Conservation (phyloP, 2,797 vertebrate genomes). For the Diglossa cyanea region DNA sequence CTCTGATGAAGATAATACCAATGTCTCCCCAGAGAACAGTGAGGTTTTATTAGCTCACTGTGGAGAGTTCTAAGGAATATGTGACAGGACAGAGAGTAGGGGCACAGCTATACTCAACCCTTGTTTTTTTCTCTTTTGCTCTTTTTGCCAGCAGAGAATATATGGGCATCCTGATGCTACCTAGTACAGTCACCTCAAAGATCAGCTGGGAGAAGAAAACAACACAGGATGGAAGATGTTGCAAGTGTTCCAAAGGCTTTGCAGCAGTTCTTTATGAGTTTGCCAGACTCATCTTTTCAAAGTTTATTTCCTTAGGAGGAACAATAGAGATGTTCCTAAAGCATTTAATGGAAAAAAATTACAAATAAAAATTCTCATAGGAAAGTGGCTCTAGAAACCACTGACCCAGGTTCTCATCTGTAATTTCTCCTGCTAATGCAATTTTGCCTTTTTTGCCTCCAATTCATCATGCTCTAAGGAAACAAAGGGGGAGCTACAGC, state of each 20-base stretch:
- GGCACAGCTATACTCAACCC: background rate
- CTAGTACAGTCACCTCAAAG: conserved; percentile 44
- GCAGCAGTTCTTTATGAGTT: conserved; percentile 60
- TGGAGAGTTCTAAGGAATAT: background rate
- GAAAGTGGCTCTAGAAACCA: conserved; percentile 38
- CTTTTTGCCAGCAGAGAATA: conserved; percentile 68
- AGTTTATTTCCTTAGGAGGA: conserved; percentile 48
- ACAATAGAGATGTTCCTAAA: conserved; percentile 24
- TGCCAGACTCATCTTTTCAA: conserved; percentile 28
- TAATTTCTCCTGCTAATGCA: background rate
- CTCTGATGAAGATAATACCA: background rate
- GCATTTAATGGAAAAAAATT: conserved; percentile 31
- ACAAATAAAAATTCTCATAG: background rate
- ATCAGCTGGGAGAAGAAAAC: conserved; percentile 23
- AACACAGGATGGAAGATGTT: conserved; percentile 54
- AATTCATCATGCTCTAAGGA: background rate
- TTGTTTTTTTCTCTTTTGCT: background rate
- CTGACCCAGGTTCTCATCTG: background rate
- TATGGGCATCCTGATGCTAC: conserved; percentile 70
- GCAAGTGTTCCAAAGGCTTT: conserved; percentile 52
- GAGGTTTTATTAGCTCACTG: background rate
- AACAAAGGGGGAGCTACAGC: background rate
- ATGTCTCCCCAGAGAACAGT: background rate
- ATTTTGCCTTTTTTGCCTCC: conserved; percentile 5
- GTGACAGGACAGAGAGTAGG: background rate